A percentile compares a stretch with the other conserved stretches of the same genome.
These are phyloP conservation scores for Thryonomys swinderianus DNA, from an alignment of 2,113 vertebrate species.

Conservation along the genomic window DNA sequence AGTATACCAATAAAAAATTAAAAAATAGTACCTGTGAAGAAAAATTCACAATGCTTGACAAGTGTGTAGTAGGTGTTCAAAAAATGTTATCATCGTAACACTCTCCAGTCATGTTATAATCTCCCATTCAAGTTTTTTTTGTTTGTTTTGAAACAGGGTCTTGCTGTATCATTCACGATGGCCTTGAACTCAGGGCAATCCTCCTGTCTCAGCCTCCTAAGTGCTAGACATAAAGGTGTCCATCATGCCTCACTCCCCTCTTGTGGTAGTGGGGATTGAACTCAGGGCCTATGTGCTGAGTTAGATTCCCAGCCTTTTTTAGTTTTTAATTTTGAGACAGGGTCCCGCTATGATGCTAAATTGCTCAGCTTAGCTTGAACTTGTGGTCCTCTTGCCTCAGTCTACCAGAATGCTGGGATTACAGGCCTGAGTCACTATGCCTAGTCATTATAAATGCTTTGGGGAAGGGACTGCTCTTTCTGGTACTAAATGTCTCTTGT, in stretches of 20 bases:
- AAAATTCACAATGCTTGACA: not conserved
- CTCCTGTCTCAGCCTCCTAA: not conserved
- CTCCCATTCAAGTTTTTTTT: not conserved
- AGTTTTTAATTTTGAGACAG: not conserved
- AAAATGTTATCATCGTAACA: conserved; percentile 2
- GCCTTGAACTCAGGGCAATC: not conserved
- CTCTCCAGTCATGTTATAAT: conserved; percentile 24
- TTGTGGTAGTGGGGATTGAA: not conserved
- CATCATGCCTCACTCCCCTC: not conserved
- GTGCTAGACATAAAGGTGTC: not conserved
- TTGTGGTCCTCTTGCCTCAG: not conserved
- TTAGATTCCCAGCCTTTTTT: not conserved
- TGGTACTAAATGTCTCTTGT: not conserved
- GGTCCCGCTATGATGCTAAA: not conserved
- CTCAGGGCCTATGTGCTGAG: not conserved
- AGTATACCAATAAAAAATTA: too few species aligned
- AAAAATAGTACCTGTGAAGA: conserved; percentile 26
- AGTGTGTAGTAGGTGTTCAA: not conserved
- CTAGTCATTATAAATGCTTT: not conserved
- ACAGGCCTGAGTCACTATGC: not conserved
- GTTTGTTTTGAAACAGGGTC: not conserved
- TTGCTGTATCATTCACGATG: not conserved
- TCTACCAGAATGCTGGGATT: not conserved
- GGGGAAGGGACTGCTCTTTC: not conserved
- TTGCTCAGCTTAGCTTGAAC: not conserved